A percentile compares a stretch with the other conserved stretches of the same genome.
Conservation (phyloP, 2,797 vertebrate genomes). For the Sebastolobus altivelis region DNA sequence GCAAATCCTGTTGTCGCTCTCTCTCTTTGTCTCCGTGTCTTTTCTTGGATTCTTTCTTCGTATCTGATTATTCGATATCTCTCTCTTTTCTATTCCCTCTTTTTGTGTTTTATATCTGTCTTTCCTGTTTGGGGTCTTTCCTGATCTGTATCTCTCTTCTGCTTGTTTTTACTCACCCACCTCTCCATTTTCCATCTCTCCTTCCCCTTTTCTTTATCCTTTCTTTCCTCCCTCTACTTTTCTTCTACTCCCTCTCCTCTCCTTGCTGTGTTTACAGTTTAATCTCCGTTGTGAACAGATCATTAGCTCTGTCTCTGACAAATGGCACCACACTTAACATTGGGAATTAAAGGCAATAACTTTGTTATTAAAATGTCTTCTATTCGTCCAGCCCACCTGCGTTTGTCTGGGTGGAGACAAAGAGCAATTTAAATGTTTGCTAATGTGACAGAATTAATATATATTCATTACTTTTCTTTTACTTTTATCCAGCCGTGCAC, state of each 20-base stretch:
- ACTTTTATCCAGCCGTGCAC: not conserved
- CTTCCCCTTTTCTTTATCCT: not conserved
- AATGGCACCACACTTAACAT: constrained; percentile 40
- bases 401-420: not conserved
- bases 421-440: constrained; percentile 43
- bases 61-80: constrained; percentile 6
- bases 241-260: not conserved
- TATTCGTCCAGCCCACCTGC: constrained; percentile 29
- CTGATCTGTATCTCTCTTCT: not conserved
- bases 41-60: constrained; percentile 12
- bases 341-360: constrained; percentile 59
- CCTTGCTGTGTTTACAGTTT: constrained; percentile 36
- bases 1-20: constrained; percentile 41
- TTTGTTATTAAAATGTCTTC: constrained; percentile 48
- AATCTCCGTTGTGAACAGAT: constrained; percentile 39
- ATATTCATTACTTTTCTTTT: constrained; percentile 33
- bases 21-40: constrained; percentile 10
- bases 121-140: not conserved
- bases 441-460: constrained; percentile 34
- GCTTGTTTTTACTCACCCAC: not conserved
- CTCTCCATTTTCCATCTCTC: not conserved
- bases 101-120: not conserved
- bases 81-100: not conserved
- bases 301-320: constrained; percentile 52
- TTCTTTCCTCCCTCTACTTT: not conserved